phyloP scores from a whole-genome alignment of 2,113 vertebrate genomes.

The Xiphophorus maculatus region DNA sequence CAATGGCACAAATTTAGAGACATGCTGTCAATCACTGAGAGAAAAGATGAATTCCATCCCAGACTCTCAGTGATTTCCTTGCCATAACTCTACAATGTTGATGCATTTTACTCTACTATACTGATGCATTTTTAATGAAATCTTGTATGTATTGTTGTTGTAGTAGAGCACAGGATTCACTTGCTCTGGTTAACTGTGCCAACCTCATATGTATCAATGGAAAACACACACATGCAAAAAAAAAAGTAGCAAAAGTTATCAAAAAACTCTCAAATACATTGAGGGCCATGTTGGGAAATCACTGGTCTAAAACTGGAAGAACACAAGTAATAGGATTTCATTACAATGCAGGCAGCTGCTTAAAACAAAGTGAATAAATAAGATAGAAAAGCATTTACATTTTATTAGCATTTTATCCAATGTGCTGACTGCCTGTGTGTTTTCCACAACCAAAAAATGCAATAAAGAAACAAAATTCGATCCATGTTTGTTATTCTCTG shows the following conservation, averaged over 20 bases:
- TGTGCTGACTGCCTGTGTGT: slow-evolving; percentile 7
- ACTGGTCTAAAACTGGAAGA: slow-evolving; percentile 3
- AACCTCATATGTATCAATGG: slow-evolving; percentile 3
- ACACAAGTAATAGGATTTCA: background rate
- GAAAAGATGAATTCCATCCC: slow-evolving; percentile 3
- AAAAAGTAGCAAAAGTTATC: background rate
- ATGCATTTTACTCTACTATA: background rate
- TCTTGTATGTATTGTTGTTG: slow-evolving; percentile 4
- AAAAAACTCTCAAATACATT: background rate
- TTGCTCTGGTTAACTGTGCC: background rate
- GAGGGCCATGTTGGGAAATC: too few species aligned
- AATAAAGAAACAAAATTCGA: slow-evolving; percentile 7
- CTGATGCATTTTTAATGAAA: background rate
- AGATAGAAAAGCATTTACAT: slow-evolving; percentile 21
- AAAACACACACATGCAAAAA: background rate
- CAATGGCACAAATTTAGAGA: slow-evolving; percentile 7
- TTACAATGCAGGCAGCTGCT: slow-evolving; percentile 10
- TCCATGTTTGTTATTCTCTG: slow-evolving; percentile 10
- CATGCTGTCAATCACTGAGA: slow-evolving; percentile 34
- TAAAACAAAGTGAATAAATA: slow-evolving; percentile 13
- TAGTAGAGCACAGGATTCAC: slow-evolving; percentile 9
- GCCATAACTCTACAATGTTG: slow-evolving; percentile 3
- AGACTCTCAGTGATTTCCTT: background rate
- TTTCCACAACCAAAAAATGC: slow-evolving; percentile 15
- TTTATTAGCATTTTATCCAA: slow-evolving; percentile 15